phyloP scores from a whole-genome alignment of 2,113 vertebrate genomes.

The Melanostigma gelatinosum region DNA sequence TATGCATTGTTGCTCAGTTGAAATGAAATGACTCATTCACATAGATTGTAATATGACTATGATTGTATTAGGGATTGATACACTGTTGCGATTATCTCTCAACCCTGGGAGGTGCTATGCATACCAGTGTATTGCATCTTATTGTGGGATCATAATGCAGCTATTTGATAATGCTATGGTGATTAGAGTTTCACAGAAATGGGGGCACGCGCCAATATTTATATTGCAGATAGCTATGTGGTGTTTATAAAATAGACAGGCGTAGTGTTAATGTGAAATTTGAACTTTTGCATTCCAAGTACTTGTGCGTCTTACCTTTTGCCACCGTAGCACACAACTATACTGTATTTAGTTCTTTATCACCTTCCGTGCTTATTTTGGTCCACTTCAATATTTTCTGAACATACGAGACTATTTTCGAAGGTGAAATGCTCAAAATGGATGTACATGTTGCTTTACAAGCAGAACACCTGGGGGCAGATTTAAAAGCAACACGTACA shows the following conservation, averaged over 20 bases:
- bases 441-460: neutral
- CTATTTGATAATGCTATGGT: conserved; percentile 8
- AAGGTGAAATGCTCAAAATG: neutral
- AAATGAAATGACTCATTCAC: conserved; percentile 28
- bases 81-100: neutral
- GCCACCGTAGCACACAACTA: neutral
- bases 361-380: neutral
- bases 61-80: conserved; percentile 5
- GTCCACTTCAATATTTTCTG: neutral
- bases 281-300: neutral
- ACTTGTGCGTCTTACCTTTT: neutral
- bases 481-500: neutral
- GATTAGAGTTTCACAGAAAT: conserved; percentile 23
- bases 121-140: neutral
- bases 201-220: neutral
- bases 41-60: conserved; percentile 12
- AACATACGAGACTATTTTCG: neutral
- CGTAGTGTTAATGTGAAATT: neutral
- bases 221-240: neutral
- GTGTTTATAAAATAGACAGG: neutral
- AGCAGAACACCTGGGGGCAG: neutral
- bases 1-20: conserved; percentile 13
- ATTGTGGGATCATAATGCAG: conserved; percentile 28
- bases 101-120: neutral
- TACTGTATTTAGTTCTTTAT: neutral